These are phyloP conservation scores for Cephus sareptanus DNA, from an alignment of 2,888 invertebrate genomes.

Conservation along the genomic window DNA sequence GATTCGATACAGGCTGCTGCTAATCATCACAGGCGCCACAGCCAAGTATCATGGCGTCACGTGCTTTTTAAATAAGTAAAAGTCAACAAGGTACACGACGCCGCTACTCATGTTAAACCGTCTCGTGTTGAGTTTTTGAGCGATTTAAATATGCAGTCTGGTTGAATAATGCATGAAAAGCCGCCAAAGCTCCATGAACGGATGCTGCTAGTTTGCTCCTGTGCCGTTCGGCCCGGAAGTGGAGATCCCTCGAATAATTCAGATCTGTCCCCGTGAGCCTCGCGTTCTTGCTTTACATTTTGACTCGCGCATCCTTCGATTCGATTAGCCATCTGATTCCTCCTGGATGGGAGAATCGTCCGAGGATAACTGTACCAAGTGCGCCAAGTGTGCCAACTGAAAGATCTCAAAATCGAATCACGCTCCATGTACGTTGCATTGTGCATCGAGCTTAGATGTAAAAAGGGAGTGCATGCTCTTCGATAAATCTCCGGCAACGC, in stretches of 20 bases:
- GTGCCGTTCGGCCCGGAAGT: not conserved
- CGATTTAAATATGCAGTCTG: constrained; percentile 48
- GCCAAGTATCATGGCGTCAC: too few relatives aligned
- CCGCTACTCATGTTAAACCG: constrained; percentile 45
- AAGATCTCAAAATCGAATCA: too few relatives aligned
- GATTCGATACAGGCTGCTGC: too few relatives aligned
- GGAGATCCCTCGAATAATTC: not conserved
- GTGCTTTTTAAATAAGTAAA: not conserved
- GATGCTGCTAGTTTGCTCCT: constrained; percentile 3
- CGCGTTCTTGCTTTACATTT: not conserved
- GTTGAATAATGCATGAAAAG: constrained; percentile 47
- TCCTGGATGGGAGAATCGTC: too few relatives aligned
- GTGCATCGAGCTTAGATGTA: too few relatives aligned
- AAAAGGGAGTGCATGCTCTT: not conserved
- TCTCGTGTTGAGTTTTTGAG: constrained; percentile 37
- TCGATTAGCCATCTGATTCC: not conserved
- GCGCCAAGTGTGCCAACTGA: too few relatives aligned
- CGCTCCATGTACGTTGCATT: too few relatives aligned
- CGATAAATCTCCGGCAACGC: not conserved
- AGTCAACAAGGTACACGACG: constrained; percentile 17
- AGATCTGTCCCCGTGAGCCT: not conserved
- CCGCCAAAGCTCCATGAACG: constrained; percentile 10
- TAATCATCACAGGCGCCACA: too few relatives aligned
- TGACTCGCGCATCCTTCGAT: not conserved
- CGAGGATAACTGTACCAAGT: too few relatives aligned